Conservation (phyloP, 2,888 invertebrate species). For the Conops quadrifasciatus region DNA sequence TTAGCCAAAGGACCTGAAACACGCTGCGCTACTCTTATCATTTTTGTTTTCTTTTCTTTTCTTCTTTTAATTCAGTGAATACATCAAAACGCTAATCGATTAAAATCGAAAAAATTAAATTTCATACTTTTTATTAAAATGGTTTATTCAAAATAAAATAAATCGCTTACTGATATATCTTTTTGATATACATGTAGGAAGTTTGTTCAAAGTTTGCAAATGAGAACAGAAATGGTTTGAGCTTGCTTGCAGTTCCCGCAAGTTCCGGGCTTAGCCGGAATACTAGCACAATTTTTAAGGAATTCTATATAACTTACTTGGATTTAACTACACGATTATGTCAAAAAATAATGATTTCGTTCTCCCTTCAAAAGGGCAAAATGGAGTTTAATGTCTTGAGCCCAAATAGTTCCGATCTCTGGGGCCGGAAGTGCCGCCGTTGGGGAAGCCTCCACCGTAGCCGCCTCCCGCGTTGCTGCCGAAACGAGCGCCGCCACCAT, state of each 20-base stretch:
- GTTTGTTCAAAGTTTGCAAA: not conserved
- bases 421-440: conserved; percentile 32
- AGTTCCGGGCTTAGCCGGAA: not conserved
- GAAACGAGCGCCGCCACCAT: conserved; percentile 33
- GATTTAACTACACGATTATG: conserved; percentile 12
- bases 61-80: too few species aligned
- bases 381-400: conserved; percentile 36
- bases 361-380: conserved; percentile 1
- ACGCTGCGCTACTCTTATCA: too few species aligned
- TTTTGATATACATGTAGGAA: not conserved
- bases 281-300: not conserved
- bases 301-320: not conserved
- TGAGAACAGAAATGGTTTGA: not conserved
- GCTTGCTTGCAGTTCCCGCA: not conserved
- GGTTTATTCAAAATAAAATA: conserved; percentile 9
- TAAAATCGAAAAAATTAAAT: not conserved
- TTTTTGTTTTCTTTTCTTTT: too few species aligned
- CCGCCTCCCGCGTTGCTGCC: conserved; percentile 37
- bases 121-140: conserved; percentile 2
- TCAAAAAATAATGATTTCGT: conserved; percentile 13
- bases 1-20: too few species aligned
- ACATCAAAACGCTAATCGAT: too few species aligned
- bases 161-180: not conserved
- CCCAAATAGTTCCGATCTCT: conserved; percentile 48
- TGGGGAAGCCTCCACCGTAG: conserved; percentile 42